Evolutionary conservation across 2,113 vertebrate species (phyloP).

Genomic region (Sisor rabdophorus): DNA sequence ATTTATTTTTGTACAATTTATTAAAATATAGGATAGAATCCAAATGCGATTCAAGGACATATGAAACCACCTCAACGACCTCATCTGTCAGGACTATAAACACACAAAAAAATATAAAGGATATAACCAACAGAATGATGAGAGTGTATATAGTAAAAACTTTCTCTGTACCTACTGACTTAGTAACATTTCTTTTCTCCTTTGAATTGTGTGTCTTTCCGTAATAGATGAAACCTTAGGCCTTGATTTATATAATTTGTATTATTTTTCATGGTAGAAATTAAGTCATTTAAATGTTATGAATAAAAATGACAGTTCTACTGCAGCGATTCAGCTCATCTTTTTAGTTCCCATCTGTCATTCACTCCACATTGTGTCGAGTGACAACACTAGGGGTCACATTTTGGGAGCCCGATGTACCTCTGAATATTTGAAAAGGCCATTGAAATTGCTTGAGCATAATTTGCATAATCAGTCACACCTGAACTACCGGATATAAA

Average conservation of each 20-base stretch:
- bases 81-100: background rate
- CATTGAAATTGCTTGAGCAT: no score
- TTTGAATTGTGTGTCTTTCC: background rate
- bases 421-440: no score
- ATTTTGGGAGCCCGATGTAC: no score
- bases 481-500: no score
- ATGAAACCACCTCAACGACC: background rate
- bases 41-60: background rate
- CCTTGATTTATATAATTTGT: background rate
- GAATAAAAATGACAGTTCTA: background rate
- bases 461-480: no score
- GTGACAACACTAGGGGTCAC: no score
- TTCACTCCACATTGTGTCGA: no score
- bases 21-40: no score
- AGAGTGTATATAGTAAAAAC: background rate
- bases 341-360: no score
- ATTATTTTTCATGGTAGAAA: background rate
- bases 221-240: background rate
- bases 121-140: background rate
- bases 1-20: background rate
- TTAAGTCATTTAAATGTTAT: background rate
- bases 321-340: background rate
- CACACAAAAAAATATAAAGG: background rate
- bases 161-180: no score
- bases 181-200: background rate